A percentile compares a stretch with the other conserved stretches of the same genome.
phyloP scores from a whole-genome alignment of 2,113 vertebrate species.

The Microcebus jonahi region DNA sequence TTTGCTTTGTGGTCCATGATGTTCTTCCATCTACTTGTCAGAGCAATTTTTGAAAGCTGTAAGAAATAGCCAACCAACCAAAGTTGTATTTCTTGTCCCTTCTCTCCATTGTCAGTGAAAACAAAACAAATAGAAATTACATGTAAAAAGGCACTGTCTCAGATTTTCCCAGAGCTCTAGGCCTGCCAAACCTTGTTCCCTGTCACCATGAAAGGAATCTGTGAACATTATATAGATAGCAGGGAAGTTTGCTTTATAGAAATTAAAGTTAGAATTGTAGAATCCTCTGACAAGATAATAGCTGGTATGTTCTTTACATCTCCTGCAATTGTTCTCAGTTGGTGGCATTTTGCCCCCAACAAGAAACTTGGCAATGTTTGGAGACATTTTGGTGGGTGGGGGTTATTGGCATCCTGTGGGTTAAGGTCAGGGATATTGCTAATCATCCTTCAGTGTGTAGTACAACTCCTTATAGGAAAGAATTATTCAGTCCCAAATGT shows the following conservation, averaged over 20 bases:
- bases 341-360: neutral
- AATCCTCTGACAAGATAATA: neutral
- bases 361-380: neutral
- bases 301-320: neutral
- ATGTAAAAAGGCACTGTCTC: neutral
- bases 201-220: neutral
- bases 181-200: neutral
- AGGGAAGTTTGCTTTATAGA: neutral
- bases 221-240: neutral
- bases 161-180: neutral
- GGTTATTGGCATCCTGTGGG: neutral
- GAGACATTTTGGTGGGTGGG: neutral
- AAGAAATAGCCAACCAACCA: neutral
- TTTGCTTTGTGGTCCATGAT: neutral
- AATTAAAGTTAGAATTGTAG: neutral
- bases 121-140: neutral
- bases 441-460: neutral
- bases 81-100: neutral
- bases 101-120: neutral
- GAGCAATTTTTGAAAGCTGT: neutral
- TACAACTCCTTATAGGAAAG: neutral
- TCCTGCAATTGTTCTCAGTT: neutral
- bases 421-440: neutral
- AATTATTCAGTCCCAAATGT: neutral
- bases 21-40: conserved; percentile 4